Conservation (phyloP, 2,888 invertebrate genomes). For the Disparrhopalites patrizii region DNA sequence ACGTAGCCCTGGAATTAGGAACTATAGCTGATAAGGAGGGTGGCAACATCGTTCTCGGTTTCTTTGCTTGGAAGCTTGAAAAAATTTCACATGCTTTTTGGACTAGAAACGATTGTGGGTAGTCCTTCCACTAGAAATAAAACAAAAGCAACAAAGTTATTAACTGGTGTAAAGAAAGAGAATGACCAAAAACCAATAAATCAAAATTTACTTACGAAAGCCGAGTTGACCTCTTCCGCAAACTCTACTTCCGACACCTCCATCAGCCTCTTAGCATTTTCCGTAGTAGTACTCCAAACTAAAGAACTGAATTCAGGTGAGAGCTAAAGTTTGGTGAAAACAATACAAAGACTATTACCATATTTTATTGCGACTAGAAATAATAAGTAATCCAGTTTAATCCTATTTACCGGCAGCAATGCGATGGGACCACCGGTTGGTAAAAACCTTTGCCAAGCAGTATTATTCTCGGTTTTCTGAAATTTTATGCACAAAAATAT, state of each 20-base stretch:
- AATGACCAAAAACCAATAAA: neutral
- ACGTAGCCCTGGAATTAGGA: constrained; percentile 70
- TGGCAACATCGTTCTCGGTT: constrained; percentile 40
- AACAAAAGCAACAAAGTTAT: neutral
- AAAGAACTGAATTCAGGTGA: constrained; percentile 73
- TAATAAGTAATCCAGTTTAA: neutral
- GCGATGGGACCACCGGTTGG: constrained; percentile 84
- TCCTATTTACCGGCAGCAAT: constrained; percentile 71
- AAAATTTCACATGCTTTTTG: constrained; percentile 39
- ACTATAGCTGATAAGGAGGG: constrained; percentile 41
- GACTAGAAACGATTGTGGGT: constrained; percentile 53
- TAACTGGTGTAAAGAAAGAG: neutral
- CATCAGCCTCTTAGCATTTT: constrained; percentile 70
- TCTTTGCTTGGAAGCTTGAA: constrained; percentile 29
- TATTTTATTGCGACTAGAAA: neutral
- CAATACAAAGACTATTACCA: no score
- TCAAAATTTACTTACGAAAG: constrained; percentile 64
- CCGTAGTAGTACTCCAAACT: constrained; percentile 84
- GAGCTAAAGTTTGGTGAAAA: constrained; percentile 55
- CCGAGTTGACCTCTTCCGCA: constrained; percentile 80
- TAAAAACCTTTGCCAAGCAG: constrained; percentile 95
- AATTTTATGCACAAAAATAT: constrained; percentile 40
- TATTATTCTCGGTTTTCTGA: constrained; percentile 69
- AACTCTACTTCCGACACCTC: constrained; percentile 71
- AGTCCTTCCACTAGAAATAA: constrained; percentile 60